Base-by-base conservation (phyloP, 2,888 invertebrate genomes). In the Apoda limacodes region DNA sequence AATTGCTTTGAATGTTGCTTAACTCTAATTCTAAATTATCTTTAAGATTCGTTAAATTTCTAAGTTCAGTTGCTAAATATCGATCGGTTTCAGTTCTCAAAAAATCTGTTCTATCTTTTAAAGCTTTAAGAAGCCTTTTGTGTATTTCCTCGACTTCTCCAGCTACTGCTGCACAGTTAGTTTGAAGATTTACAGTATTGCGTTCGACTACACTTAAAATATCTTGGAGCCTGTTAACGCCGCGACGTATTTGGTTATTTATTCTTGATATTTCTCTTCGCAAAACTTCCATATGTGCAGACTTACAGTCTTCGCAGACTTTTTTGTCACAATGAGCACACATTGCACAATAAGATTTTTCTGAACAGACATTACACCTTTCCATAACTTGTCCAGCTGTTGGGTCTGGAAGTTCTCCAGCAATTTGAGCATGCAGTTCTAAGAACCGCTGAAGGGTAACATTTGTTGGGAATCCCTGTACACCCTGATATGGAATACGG, bases 281-380 rank as follows among this genome's bases (percentile, higher is more conserved):
- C 36, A 98, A 81, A 45, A 97, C 95, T 64, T 98, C 97, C 89
- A 95, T 92, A 68, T 98, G 98, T 9, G 95, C 94, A 34, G 91
- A 89, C 69, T 96, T 96, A 78, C 99, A 99, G 60, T 96, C 95
- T 47, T 92, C 89, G 71, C 98, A 99, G 41, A 98, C 91, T 78
- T 95, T 94, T 62, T 97, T 95, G 58, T 98, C 96, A 76, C 99
- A 99, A 71, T 99, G 98, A 13, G 92, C 89, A 70, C 98, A 99
- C 27, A 87, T 82, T 34, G 87, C 88, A 52, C 94, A 89, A 60
- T 94, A 93, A 34, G 93, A 89, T 71, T 97, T 93, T 72, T 95
- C 93, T 32, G 93, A 93, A 76, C 96, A 94, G 25, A 96, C 93
- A 56, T 92, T 92, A 69, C 95, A 95, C 50, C 95, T 83, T 72